These are phyloP conservation scores for Macaria notata DNA, from an alignment of 2,888 invertebrate species.

Conservation along the genomic window DNA sequence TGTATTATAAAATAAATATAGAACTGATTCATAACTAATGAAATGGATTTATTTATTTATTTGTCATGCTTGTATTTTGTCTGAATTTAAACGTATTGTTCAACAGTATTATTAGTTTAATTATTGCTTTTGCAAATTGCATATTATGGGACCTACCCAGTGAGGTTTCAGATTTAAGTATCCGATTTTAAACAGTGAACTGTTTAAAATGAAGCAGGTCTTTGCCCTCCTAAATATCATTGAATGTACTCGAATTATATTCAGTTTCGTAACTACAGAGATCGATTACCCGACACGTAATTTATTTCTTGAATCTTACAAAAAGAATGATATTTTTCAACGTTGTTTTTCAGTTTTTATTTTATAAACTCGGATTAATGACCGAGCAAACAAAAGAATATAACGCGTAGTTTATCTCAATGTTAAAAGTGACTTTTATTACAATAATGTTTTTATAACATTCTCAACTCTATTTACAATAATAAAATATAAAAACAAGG, in stretches of 20 bases:
- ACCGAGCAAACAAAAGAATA: constrained; percentile 17
- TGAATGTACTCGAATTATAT: no score
- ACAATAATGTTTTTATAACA: neutral
- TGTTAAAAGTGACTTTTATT: constrained; percentile 20
- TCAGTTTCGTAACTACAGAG: constrained; percentile 3
- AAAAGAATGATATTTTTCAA: neutral
- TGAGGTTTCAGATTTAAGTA: neutral
- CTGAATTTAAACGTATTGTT: no score
- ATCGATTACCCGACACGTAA: constrained; percentile 2
- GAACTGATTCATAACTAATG: no score
- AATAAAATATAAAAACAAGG: no score
- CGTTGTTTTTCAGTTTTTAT: constrained; percentile 4
- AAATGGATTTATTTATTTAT: no score
- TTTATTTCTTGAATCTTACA: neutral
- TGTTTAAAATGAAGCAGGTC: constrained; percentile 1
- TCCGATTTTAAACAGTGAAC: neutral
- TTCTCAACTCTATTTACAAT: no score
- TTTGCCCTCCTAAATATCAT: neutral
- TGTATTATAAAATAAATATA: no score
- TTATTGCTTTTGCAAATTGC: no score
- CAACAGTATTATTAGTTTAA: no score
- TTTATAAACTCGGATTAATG: constrained; percentile 6
- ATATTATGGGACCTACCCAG: no score
- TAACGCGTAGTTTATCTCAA: constrained; percentile 18
- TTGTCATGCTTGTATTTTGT: no score